Percentiles rank a stretch among this genome's conserved stretches.
These are phyloP conservation scores for Chascanopsetta lugubris DNA, from an alignment of 2,113 vertebrate species.

Conservation along the genomic window DNA sequence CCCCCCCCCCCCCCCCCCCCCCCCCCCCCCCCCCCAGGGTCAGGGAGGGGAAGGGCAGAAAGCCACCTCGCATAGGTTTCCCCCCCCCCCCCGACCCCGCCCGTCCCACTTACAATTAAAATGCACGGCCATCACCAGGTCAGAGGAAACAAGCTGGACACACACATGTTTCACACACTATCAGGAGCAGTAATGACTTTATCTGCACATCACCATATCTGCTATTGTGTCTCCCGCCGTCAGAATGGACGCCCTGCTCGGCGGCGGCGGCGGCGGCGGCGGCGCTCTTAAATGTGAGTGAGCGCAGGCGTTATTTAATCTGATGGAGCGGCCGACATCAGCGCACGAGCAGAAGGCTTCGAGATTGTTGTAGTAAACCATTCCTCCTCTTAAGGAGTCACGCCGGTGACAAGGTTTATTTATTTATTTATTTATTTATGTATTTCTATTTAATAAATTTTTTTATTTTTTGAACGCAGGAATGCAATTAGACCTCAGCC, in stretches of 20 bases:
- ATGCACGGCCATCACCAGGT: slow-evolving; percentile 29
- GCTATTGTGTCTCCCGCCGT: slow-evolving; percentile 1
- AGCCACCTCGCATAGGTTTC: too few species aligned
- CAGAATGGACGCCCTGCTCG: slow-evolving; percentile 1
- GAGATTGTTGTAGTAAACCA: slow-evolving; percentile 90
- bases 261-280: slow-evolving; percentile 28
- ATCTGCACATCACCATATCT: slow-evolving; percentile 33
- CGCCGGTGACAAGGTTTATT: slow-evolving; percentile 95
- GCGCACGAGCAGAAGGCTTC: slow-evolving; percentile 83
- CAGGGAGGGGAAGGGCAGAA: slow-evolving; percentile 52
- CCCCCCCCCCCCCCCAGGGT: slow-evolving; percentile 47
- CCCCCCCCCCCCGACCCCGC: slow-evolving; percentile 22
- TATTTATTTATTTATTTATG: too few species aligned
- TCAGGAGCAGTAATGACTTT: slow-evolving; percentile 1
- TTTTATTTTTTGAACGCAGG: slow-evolving; percentile 86
- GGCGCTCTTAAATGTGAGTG: slow-evolving; percentile 49
- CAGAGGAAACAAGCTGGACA: slow-evolving; percentile 16
- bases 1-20: slow-evolving; percentile 25
- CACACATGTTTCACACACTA: not conserved
- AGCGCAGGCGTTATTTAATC: slow-evolving; percentile 65
- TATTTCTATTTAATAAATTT: slow-evolving; percentile 73
- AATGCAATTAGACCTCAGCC: slow-evolving; percentile 99
- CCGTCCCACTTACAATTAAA: slow-evolving; percentile 46
- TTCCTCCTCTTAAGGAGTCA: slow-evolving; percentile 91
- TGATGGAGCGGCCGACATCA: slow-evolving; percentile 80